A percentile compares a stretch with the other conserved stretches of the same genome.
Conservation (phyloP, 2,797 vertebrate genomes). For the Arctocebus calabarensis region DNA sequence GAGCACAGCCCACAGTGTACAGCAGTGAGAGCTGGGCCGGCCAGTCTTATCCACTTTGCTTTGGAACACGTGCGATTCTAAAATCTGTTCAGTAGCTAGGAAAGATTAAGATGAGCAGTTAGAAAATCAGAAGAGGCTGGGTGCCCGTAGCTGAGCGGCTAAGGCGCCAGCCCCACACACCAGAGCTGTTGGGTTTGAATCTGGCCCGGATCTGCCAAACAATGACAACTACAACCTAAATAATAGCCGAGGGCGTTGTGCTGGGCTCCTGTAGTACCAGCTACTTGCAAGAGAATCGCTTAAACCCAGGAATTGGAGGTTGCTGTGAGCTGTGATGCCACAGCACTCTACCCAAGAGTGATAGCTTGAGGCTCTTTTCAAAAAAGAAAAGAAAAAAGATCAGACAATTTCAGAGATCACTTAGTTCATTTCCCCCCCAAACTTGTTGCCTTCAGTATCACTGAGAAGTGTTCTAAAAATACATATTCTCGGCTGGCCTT, state of each 20-base stretch:
- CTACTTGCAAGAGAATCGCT: too few relatives aligned
- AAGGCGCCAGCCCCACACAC: too few relatives aligned
- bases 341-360: too few relatives aligned
- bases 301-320: too few relatives aligned
- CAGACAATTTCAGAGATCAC: background rate
- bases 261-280: too few relatives aligned
- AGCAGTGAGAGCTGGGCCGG: background rate
- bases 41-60: background rate
- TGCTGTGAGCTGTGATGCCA: too few relatives aligned
- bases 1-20: fast-evolving
- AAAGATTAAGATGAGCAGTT: background rate
- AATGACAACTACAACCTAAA: too few relatives aligned
- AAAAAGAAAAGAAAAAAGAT: background rate
- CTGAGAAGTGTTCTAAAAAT: background rate
- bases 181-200: too few relatives aligned
- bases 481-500: background rate
- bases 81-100: background rate
- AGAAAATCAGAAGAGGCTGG: background rate
- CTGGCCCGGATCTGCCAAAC: too few relatives aligned
- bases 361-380: too few relatives aligned
- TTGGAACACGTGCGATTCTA: background rate
- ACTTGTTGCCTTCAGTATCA: background rate
- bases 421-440: background rate
- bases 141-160: too few relatives aligned
- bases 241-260: too few relatives aligned